Base-by-base conservation (phyloP, 2,797 vertebrate species). In the Apogon talboti region DNA sequence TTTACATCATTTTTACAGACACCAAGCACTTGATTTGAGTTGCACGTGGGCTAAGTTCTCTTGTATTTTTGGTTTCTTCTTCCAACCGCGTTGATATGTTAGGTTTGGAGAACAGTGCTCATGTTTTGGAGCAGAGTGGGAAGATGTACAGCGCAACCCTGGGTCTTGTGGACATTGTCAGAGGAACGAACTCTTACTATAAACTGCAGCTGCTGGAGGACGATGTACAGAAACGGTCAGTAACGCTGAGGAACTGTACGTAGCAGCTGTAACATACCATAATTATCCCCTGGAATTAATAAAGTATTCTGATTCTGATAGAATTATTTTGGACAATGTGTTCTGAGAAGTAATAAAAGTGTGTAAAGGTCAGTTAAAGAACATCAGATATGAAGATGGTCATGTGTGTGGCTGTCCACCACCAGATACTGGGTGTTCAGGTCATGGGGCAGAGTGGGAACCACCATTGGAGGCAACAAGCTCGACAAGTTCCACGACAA, bases 151-250 rank as follows among this genome's bases (percentile, higher is more conserved):
- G 97, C 11, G 97, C 98, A 7, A 99, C 98, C 0, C 88, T 99
- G 6, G 97, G 97, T 47, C 93, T 99, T 2, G 98, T 99, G 68
- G 97, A 99, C 89, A 98, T 99, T 2, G 93, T 95, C 18, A 95
- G 95, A 80, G 97, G 97, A 67, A 99, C 96, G 11, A 99, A 99
- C 92, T 99, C 98, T 1, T 99, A 99, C 73, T 99, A 99, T 61
- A 99, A 99, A 78, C 90, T 99, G 62, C 98, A 99, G 87, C 93
- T 99, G 35, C 90, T 99, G 41, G 97, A 99, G 81, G 97, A 97
- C 45, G 98, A 99, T 62, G 94, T 96, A 21, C 96, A 98, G 79
- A 96, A 93, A 87, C 95, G 95, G 98, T 99, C 33, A 64, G 87
- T 71, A 35, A 28, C 47, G 33, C 21, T 15, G 8, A 13, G 19